phyloP scores from a whole-genome alignment of 2,888 invertebrate genomes.

The Drosophila lutescens region DNA sequence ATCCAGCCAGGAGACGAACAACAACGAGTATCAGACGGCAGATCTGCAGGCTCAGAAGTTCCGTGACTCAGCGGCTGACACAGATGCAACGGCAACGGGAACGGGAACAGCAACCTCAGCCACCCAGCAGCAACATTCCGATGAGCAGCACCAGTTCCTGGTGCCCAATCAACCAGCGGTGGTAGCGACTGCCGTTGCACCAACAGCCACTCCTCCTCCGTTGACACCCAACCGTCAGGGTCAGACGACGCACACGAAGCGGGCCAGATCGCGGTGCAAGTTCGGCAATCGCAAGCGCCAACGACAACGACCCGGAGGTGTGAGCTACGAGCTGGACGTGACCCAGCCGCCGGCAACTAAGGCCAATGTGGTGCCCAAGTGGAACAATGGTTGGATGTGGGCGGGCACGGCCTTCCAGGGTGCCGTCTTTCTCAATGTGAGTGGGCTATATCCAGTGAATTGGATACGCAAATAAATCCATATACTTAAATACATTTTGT shows the following conservation, averaged over 20 bases:
- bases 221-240: slow-evolving; percentile 30
- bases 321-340: slow-evolving; percentile 83
- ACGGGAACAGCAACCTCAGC: slow-evolving; percentile 48
- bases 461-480: too few relatives aligned
- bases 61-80: slow-evolving; percentile 15
- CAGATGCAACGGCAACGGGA: slow-evolving; percentile 8
- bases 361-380: slow-evolving; percentile 86
- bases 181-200: slow-evolving; percentile 15
- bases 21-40: slow-evolving; percentile 72
- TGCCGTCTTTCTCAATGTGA: slow-evolving; percentile 94
- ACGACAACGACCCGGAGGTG: slow-evolving; percentile 79
- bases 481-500: too few relatives aligned
- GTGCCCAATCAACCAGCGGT: slow-evolving; percentile 64
- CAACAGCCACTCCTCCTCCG: background rate
- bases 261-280: slow-evolving; percentile 83
- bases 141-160: slow-evolving; percentile 78
- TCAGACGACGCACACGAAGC: slow-evolving; percentile 69
- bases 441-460: slow-evolving; percentile 7
- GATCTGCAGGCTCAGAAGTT: slow-evolving; percentile 58
- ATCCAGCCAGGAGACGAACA: slow-evolving; percentile 66
- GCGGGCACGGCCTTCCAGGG: slow-evolving; percentile 93
- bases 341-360: slow-evolving; percentile 84
- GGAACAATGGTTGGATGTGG: slow-evolving; percentile 98
- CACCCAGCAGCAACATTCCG: slow-evolving; percentile 68
- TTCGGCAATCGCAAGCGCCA: slow-evolving; percentile 83